Conservation (phyloP, 2,888 invertebrate species). For the Rhagonycha lutea region DNA sequence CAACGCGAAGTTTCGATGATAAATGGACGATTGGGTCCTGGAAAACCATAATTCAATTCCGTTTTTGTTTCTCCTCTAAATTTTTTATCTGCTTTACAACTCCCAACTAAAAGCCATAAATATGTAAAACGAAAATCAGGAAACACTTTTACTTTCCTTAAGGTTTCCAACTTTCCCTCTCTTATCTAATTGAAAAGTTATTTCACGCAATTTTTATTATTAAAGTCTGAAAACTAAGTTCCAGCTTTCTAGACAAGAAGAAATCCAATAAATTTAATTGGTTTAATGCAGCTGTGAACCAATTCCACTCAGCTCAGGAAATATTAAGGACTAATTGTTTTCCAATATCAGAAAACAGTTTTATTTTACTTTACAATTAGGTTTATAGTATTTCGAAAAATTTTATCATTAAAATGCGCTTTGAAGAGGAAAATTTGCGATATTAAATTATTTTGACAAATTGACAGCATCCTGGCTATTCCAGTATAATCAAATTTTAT, state of each 20-base stretch:
- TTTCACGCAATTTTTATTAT: background rate
- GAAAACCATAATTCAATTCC: background rate
- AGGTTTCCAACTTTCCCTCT: background rate
- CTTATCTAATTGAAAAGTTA: background rate
- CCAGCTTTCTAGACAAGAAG: background rate
- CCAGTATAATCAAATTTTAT: background rate
- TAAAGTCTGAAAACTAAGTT: background rate
- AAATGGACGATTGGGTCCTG: background rate
- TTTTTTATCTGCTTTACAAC: background rate
- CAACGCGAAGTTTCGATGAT: background rate
- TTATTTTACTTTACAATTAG: background rate
- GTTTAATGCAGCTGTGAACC: background rate
- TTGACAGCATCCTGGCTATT: background rate
- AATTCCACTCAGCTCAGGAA: background rate
- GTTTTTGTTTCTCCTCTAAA: background rate
- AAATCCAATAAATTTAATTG: background rate
- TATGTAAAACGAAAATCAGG: background rate
- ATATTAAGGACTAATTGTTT: background rate
- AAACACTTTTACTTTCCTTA: background rate
- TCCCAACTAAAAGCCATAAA: background rate
- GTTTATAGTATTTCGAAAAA: background rate
- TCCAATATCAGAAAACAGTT: background rate
- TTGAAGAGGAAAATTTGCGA: background rate
- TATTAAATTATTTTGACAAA: background rate
- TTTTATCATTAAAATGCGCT: background rate